Conservation (phyloP, 2,113 vertebrate species). For the Cichladusa arquata region DNA sequence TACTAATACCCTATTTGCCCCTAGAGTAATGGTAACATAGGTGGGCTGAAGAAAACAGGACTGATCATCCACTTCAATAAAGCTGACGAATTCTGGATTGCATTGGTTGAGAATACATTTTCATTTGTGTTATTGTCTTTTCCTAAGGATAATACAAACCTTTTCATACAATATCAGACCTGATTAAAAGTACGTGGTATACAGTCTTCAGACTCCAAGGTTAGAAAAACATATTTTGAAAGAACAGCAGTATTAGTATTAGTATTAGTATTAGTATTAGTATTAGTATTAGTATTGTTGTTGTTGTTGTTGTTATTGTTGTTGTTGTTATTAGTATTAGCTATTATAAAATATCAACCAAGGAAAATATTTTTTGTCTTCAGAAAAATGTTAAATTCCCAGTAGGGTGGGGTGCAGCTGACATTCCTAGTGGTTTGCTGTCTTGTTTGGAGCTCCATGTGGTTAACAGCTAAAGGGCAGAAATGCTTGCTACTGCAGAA, state of each 20-base stretch:
- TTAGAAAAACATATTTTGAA: slow-evolving; percentile 11
- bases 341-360: background rate
- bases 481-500: background rate
- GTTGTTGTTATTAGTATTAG: background rate
- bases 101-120: background rate
- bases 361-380: slow-evolving; percentile 22
- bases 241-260: background rate
- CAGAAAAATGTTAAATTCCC: background rate
- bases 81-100: background rate
- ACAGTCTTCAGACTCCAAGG: background rate
- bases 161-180: background rate
- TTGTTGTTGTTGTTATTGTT: background rate
- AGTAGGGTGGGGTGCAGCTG: background rate
- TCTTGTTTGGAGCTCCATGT: background rate
- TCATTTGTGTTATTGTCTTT: background rate
- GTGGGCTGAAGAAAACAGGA: background rate
- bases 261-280: background rate
- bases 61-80: background rate
- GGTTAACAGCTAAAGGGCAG: background rate
- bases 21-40: background rate
- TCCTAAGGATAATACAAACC: background rate
- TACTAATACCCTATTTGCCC: background rate
- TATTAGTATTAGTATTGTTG: background rate
- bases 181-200: background rate
- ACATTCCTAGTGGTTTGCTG: background rate